These are phyloP conservation scores for Epicampocera succincta DNA, from an alignment of 2,888 invertebrate species.

Conservation along the genomic window DNA sequence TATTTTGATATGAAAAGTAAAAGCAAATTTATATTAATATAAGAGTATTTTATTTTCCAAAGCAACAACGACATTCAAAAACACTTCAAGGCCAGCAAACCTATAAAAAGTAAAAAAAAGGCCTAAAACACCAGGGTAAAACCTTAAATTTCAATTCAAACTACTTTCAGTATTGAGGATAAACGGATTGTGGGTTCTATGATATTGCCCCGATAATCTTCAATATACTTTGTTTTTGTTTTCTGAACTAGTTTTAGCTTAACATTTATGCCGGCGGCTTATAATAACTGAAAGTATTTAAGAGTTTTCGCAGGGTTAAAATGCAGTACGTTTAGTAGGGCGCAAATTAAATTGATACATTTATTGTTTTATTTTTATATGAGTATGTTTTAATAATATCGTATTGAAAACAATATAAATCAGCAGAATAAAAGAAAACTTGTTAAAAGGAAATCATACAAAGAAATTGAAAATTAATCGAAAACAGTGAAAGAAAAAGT, in stretches of 20 bases:
- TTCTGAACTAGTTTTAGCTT: too few relatives aligned
- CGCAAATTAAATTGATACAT: conserved; percentile 5
- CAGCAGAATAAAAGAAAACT: conserved; percentile 4
- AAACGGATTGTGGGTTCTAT: too few relatives aligned
- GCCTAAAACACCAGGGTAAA: too few relatives aligned
- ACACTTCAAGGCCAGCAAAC: background rate
- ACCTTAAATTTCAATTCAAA: too few relatives aligned
- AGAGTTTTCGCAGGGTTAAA: too few relatives aligned
- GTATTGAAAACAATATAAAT: conserved; percentile 15
- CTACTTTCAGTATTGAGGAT: too few relatives aligned
- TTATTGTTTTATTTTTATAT: background rate
- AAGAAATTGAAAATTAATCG: conserved; percentile 37
- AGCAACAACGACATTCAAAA: background rate
- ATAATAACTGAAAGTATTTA: too few relatives aligned
- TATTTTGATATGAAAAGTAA: conserved; percentile 43
- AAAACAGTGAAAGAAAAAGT: conserved; percentile 48
- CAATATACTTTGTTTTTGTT: too few relatives aligned
- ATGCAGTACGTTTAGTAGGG: background rate
- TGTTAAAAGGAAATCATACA: conserved; percentile 30
- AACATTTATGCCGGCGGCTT: too few relatives aligned
- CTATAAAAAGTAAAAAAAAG: too few relatives aligned
- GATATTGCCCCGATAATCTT: too few relatives aligned
- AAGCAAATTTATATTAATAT: conserved; percentile 8
- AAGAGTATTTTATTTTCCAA: background rate
- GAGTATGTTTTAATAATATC: background rate